Conservation (phyloP, 1,140 invertebrate species). For the Drosophila willistoni region DNA sequence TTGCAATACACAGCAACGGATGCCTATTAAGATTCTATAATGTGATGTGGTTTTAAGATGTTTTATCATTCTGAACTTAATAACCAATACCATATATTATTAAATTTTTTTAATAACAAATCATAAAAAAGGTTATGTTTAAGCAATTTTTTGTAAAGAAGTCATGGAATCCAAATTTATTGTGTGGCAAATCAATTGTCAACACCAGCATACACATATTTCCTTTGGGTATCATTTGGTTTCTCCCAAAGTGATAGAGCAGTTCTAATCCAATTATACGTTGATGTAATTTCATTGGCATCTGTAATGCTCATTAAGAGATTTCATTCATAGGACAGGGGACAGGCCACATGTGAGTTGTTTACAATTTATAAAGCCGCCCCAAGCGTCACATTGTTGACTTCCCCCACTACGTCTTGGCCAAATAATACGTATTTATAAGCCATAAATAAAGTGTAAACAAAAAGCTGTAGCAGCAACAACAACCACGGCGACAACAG, state of each 20-base stretch:
- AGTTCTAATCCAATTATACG: slow-evolving; percentile 64
- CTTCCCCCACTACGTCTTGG: not conserved
- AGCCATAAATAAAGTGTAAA: slow-evolving; percentile 80
- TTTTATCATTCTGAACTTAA: too few relatives aligned
- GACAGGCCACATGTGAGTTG: slow-evolving; percentile 66
- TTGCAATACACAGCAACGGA: too few relatives aligned
- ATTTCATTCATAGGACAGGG: slow-evolving; percentile 42
- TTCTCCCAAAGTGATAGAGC: slow-evolving; percentile 27
- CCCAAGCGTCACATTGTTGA: not conserved
- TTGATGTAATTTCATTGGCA: slow-evolving; percentile 63
- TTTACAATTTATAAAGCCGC: slow-evolving; percentile 62
- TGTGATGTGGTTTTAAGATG: too few relatives aligned
- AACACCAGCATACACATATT: not conserved
- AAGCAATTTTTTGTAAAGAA: too few relatives aligned
- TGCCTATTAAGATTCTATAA: too few relatives aligned
- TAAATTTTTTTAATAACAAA: too few relatives aligned
- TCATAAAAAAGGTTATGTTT: too few relatives aligned
- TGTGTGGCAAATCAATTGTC: not conserved
- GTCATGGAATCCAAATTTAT: not conserved
- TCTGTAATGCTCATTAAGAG: slow-evolving; percentile 73
- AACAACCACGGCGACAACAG: slow-evolving; percentile 48
- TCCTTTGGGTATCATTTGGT: slow-evolving; percentile 3
- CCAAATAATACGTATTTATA: slow-evolving; percentile 70
- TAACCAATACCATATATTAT: too few relatives aligned
- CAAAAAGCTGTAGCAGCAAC: slow-evolving; percentile 61